These are phyloP conservation scores for Gryon sp. DNA, from an alignment of 1,140 invertebrate genomes.

Conservation along the genomic window DNA sequence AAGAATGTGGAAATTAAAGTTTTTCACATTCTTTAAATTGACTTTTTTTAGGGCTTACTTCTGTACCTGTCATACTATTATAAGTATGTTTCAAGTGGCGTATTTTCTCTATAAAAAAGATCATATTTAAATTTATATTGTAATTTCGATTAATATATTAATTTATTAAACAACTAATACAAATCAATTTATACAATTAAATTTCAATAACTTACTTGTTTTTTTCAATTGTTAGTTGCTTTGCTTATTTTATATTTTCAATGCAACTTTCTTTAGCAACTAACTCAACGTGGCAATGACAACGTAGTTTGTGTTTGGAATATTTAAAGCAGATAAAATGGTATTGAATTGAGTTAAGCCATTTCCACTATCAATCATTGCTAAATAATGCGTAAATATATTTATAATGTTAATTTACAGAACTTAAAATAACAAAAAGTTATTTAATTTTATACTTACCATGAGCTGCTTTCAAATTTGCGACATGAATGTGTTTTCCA, in stretches of 20 bases:
- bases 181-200: too few species aligned
- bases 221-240: neutral
- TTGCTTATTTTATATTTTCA: neutral
- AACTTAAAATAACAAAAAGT: neutral
- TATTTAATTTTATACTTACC: neutral
- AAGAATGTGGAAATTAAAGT: too few species aligned
- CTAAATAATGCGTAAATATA: neutral
- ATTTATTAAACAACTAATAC: too few species aligned
- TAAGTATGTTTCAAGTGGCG: too few species aligned
- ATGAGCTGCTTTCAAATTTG: neutral
- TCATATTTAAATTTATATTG: too few species aligned
- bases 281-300: conserved; percentile 35
- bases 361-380: conserved; percentile 29
- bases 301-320: conserved; percentile 22
- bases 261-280: conserved; percentile 28
- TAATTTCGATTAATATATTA: too few species aligned
- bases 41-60: too few species aligned
- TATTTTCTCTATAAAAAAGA: too few species aligned
- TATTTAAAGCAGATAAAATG: conserved; percentile 32
- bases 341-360: conserved; percentile 37
- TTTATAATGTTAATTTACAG: too few species aligned
- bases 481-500: neutral
- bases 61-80: too few species aligned
- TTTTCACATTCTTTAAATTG: too few species aligned
- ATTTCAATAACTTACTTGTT: neutral